These are phyloP conservation scores for Halichoerus grypus DNA, from an alignment of 2,113 vertebrate genomes.

Conservation along the genomic window DNA sequence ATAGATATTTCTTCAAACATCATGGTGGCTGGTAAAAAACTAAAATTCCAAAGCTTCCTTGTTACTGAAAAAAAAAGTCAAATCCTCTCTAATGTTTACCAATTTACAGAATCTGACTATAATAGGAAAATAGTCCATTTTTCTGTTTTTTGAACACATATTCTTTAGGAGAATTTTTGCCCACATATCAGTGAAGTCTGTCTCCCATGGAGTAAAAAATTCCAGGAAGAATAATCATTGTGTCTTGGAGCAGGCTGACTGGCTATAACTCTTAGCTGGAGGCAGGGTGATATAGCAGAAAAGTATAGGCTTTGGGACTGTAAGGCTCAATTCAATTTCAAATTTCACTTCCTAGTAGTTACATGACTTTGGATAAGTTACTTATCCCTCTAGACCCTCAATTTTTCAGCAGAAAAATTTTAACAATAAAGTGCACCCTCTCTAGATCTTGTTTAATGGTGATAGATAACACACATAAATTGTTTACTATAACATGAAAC, in stretches of 20 bases:
- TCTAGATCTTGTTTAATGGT: neutral
- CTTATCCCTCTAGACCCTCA: neutral
- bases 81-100: neutral
- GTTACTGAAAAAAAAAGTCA: neutral
- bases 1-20: neutral
- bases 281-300: neutral
- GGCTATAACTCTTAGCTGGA: slow-evolving; percentile 35
- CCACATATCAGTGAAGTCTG: neutral
- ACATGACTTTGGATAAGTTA: neutral
- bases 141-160: slow-evolving; percentile 4
- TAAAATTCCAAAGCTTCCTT: neutral
- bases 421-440: neutral
- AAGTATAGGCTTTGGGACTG: neutral
- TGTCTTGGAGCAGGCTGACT: neutral
- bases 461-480: neutral
- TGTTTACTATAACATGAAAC: neutral
- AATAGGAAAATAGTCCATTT: neutral
- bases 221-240: slow-evolving; percentile 25
- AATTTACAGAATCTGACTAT: neutral
- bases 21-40: neutral
- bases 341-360: neutral
- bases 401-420: slow-evolving; percentile 5
- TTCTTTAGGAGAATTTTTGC: slow-evolving; percentile 14
- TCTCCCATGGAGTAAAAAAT: slow-evolving; percentile 23
- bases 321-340: neutral